These are phyloP conservation scores for Erpornis zantholeuca DNA, from an alignment of 2,113 vertebrate species.

Conservation along the genomic window DNA sequence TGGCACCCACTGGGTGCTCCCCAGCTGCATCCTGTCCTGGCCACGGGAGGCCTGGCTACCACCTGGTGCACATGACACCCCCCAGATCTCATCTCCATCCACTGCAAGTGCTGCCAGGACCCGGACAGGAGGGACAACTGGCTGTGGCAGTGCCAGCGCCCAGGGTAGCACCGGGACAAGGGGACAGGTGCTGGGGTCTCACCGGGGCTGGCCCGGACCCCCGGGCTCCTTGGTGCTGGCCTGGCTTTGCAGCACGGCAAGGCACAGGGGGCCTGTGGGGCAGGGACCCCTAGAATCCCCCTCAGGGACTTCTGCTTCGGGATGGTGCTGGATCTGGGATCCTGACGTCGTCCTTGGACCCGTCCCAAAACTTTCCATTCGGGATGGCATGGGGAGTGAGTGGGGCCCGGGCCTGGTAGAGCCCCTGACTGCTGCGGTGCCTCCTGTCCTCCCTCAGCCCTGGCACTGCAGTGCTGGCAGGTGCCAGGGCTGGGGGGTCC, in stretches of 20 bases:
- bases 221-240: not conserved
- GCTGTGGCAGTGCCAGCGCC: not conserved
- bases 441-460: not conserved
- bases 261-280: not conserved
- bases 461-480: fast-evolving
- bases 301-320: not conserved
- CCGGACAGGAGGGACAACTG: not conserved
- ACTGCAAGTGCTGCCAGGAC: not conserved
- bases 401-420: fast-evolving
- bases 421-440: not conserved
- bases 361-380: not conserved
- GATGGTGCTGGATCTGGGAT: not conserved
- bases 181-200: no score
- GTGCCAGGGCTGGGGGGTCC: not conserved
- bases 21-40: not conserved
- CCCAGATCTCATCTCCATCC: not conserved
- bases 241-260: not conserved
- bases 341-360: not conserved
- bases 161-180: no score
- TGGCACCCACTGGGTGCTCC: not conserved
- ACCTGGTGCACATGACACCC: not conserved
- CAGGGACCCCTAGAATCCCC: not conserved
- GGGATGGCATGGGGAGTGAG: fast-evolving
- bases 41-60: not conserved
- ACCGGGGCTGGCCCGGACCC: not conserved